A percentile compares a stretch with the other conserved stretches of the same genome.
Evolutionary conservation across 2,797 vertebrate species (phyloP).

Genomic region (Megaceryle alcyon): DNA sequence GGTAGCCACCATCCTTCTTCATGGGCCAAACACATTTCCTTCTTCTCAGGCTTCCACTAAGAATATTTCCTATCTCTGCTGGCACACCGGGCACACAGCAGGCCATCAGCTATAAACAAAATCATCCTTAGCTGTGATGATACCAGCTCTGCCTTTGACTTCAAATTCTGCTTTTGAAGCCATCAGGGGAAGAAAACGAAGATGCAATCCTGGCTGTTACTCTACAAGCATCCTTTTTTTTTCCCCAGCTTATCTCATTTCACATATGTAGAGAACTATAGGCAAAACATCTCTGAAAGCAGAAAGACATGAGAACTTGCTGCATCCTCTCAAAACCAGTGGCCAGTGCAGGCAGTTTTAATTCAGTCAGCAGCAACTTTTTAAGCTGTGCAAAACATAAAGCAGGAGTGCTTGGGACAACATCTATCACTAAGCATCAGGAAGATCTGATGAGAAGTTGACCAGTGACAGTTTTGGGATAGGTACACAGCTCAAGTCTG

Average conservation of each 20-base stretch:
- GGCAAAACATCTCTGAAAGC: neutral
- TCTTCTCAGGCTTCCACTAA: neutral
- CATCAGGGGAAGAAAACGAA: slow-evolving; percentile 5
- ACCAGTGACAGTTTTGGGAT: neutral
- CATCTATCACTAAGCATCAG: neutral
- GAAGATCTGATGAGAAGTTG: neutral
- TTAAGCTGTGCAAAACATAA: neutral
- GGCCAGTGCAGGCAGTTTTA: neutral
- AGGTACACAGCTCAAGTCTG: neutral
- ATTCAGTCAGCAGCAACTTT: neutral
- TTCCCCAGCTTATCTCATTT: neutral
- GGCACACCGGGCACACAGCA: neutral
- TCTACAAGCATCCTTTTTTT: neutral
- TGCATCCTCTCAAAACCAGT: neutral
- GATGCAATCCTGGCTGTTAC: neutral
- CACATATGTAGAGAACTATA: neutral
- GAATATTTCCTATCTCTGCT: neutral
- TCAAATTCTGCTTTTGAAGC: slow-evolving; percentile 47
- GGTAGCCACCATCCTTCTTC: neutral
- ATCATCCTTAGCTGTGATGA: neutral
- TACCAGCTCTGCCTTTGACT: slow-evolving; percentile 1
- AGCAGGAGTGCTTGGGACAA: neutral
- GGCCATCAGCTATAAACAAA: neutral
- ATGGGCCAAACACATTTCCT: neutral
- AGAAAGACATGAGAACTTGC: neutral